Evolutionary conservation across 2,797 vertebrate species (phyloP).

Genomic region (Cuniculus paca): DNA sequence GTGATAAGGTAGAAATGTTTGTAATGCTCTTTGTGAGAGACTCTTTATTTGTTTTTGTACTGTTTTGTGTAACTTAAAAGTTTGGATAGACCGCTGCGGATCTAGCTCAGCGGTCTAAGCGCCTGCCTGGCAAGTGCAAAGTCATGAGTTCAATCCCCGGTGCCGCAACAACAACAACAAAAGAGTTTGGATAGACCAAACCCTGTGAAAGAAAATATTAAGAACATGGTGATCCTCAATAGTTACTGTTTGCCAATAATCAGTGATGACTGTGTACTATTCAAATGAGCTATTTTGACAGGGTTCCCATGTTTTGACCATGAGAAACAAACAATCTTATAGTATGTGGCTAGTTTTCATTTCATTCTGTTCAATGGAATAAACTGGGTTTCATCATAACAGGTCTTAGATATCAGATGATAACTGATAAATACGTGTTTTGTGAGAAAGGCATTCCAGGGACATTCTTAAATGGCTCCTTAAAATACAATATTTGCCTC

Average conservation of each 20-base stretch:
- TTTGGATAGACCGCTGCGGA: neutral
- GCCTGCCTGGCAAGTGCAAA: too few species aligned
- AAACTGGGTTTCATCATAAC: neutral
- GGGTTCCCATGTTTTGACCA: neutral
- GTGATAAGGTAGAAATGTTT: neutral
- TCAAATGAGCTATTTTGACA: constrained; percentile 3
- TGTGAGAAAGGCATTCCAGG: neutral
- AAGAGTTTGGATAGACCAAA: neutral
- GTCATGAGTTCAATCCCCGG: too few species aligned
- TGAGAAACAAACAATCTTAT: neutral
- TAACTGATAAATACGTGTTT: constrained; percentile 24
- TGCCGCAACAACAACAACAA: too few species aligned
- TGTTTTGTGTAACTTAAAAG: neutral
- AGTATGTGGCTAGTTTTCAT: neutral
- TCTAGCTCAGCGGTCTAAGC: too few species aligned
- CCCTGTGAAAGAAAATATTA: neutral
- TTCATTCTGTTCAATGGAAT: neutral
- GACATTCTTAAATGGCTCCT: neutral
- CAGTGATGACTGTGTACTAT: neutral
- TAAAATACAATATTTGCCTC: neutral
- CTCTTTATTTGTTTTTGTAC: neutral
- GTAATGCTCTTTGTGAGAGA: neutral
- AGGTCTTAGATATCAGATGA: neutral
- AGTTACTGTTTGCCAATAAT: neutral
- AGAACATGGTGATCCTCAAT: neutral